Evolutionary conservation across 37 sponge, comb jelly and placozoan species (phyloP), one percentile per base, ranked within the genome.

Genomic region (Aplysina aerophoba): DNA sequence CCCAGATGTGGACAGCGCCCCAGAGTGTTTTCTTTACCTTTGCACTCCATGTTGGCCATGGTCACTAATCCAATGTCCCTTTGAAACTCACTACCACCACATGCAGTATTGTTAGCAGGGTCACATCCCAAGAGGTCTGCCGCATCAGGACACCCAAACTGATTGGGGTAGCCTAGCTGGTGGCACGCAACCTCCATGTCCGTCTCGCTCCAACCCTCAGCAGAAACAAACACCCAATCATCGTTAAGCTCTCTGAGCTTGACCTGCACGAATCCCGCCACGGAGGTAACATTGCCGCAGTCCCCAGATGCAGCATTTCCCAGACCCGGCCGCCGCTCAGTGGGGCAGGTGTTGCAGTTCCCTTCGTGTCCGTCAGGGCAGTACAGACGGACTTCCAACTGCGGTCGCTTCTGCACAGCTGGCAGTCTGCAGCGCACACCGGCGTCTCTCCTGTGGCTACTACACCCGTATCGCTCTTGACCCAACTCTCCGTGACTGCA

Each of bases 201-300:
- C 22, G 0, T 4, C 72, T 66, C 84, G 15, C 71, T 73, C 78
- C 78, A 75, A 20, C 78, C 54, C 25, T 93, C 93, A 0, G 83
- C 81, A 13, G 93, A 87, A 14, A 90, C 93, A 6, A 89, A 79
- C 20, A 59, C 87, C 90, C 87, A 89, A 20, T 84, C 59, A 35
- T 84, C 22, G 36, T 73, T 85, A 5, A 41, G 54, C 63, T 55
- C 81, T 17, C n/a, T 25, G 11, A 82, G 65, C 13, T 21, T 53
- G 24, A 82, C 65, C 54, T 75, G 78, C 24, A 75, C 53, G 22
- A 75, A 75, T 4, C 78, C 78, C 17, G 17, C 12, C 33, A 69
- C 71, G 71, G 71, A 30, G 27, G 34, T 30, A 30, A 69, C 71
- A 6, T 69, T 35, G 35, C 17, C 33, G 71, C 71, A 69, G 34